Evolutionary conservation across 2,797 vertebrate species (phyloP).

Genomic region (Rhynchotus rufescens): DNA sequence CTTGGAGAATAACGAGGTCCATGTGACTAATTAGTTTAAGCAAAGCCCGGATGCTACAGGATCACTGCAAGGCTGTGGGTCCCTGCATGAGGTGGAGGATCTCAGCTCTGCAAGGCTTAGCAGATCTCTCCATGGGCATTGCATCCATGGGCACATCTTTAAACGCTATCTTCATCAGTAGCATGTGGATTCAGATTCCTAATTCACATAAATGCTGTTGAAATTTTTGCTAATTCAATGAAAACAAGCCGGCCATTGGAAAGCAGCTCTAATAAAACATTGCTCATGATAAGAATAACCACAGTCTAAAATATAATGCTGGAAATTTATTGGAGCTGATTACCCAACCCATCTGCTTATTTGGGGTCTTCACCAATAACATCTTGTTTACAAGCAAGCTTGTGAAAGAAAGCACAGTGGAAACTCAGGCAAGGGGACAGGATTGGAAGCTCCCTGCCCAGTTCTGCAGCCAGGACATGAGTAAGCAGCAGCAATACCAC

Average conservation of each 20-base stretch:
- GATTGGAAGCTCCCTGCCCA: not conserved
- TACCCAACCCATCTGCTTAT: not conserved
- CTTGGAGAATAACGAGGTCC: not conserved
- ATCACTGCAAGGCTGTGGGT: accelerated
- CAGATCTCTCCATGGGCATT: not conserved
- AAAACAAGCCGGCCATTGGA: conserved; percentile 1
- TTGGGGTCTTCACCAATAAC: not conserved
- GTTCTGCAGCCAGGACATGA: not conserved
- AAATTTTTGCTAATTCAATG: not conserved
- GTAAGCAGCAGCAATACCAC: not conserved
- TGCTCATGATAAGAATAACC: not conserved
- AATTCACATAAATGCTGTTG: not conserved
- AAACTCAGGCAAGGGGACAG: not conserved
- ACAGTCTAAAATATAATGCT: not conserved
- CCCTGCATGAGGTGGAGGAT: not conserved
- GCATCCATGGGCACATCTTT: not conserved
- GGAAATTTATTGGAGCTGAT: not conserved
- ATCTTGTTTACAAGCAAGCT: not conserved
- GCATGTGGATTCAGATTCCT: not conserved
- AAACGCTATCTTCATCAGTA: not conserved
- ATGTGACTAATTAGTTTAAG: conserved; percentile 12
- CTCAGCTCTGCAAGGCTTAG: not conserved
- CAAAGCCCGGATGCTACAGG: not conserved
- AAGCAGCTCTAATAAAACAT: not conserved
- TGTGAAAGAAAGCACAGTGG: not conserved